Conservation (phyloP, 2,797 vertebrate genomes). For the Denticeps clupeoides region DNA sequence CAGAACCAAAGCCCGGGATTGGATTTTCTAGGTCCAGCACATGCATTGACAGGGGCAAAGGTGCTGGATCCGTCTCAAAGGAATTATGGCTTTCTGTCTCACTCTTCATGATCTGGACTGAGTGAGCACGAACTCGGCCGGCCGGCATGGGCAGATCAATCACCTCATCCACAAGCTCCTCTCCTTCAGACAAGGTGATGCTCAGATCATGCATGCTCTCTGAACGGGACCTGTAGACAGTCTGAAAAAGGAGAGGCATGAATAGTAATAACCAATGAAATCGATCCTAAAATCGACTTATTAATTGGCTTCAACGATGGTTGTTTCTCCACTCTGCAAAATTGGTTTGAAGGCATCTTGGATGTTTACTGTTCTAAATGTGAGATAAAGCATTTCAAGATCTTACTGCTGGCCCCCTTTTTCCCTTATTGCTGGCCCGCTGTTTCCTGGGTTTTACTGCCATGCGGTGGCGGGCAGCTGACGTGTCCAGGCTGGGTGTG, state of each 20-base stretch:
- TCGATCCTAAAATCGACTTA: too few relatives aligned
- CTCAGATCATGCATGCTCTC: slow-evolving; percentile 59
- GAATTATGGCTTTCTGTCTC: slow-evolving; percentile 6
- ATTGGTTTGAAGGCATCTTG: too few relatives aligned
- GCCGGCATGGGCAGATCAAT: slow-evolving; percentile 22
- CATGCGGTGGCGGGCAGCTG: slow-evolving; percentile 73
- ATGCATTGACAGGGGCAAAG: background rate
- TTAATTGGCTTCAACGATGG: too few relatives aligned
- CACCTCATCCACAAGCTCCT: slow-evolving; percentile 29
- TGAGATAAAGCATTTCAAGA: background rate
- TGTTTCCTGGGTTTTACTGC: slow-evolving; percentile 72
- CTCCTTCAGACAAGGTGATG: slow-evolving; percentile 54
- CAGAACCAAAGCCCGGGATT: background rate
- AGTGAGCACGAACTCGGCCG: slow-evolving; percentile 26
- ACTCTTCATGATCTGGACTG: slow-evolving; percentile 16
- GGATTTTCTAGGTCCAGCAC: background rate
- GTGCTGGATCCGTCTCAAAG: background rate
- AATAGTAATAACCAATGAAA: background rate
- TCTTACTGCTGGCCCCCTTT: slow-evolving; percentile 53
- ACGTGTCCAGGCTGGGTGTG: slow-evolving; percentile 66
- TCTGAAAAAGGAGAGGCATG: slow-evolving; percentile 30
- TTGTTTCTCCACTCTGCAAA: too few relatives aligned
- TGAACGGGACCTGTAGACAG: slow-evolving; percentile 38
- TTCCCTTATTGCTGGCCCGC: slow-evolving; percentile 55
- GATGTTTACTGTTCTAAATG: too few relatives aligned